Conservation (phyloP, 1,140 invertebrate genomes). For the Dinothrombium tinctorium region DNA sequence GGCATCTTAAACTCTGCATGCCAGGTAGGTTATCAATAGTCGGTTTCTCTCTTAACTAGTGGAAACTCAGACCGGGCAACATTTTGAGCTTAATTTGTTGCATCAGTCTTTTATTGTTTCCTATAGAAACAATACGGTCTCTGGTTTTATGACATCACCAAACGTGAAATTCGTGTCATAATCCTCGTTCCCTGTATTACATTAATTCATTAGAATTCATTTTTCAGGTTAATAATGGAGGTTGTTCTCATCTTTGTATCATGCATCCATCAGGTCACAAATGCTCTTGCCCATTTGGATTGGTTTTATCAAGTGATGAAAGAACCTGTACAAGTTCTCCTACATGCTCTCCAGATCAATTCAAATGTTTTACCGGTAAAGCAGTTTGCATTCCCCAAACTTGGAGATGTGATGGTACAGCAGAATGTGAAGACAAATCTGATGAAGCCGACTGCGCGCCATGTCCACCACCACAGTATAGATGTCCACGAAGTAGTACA, state of each 20-base stretch:
- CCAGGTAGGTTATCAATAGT: constrained; percentile 29
- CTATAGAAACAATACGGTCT: too few species aligned
- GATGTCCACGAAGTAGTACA: constrained; percentile 38
- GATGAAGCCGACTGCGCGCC: constrained; percentile 50
- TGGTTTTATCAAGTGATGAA: constrained; percentile 40
- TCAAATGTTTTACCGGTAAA: constrained; percentile 35
- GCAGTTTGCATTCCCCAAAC: constrained; percentile 53
- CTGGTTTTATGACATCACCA: too few species aligned
- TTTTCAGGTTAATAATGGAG: constrained; percentile 39
- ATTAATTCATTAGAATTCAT: background rate
- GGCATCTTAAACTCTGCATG: constrained; percentile 54
- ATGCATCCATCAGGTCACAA: constrained; percentile 24
- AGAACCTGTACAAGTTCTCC: constrained; percentile 41
- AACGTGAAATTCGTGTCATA: too few species aligned
- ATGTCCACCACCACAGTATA: constrained; percentile 25
- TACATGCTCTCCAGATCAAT: constrained; percentile 39
- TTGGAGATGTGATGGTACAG: constrained; percentile 77
- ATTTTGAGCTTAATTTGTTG: too few species aligned
- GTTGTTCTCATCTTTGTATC: constrained; percentile 74
- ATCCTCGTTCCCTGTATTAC: too few species aligned
- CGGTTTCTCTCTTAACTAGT: too few species aligned
- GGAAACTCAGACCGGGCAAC: too few species aligned
- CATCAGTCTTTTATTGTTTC: too few species aligned
- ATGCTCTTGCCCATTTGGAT: constrained; percentile 73
- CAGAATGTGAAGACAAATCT: constrained; percentile 72